A percentile compares a stretch with the other conserved stretches of the same genome.
phyloP scores from a whole-genome alignment of 2,113 vertebrate species.

The Thinocorus orbignyianus region DNA sequence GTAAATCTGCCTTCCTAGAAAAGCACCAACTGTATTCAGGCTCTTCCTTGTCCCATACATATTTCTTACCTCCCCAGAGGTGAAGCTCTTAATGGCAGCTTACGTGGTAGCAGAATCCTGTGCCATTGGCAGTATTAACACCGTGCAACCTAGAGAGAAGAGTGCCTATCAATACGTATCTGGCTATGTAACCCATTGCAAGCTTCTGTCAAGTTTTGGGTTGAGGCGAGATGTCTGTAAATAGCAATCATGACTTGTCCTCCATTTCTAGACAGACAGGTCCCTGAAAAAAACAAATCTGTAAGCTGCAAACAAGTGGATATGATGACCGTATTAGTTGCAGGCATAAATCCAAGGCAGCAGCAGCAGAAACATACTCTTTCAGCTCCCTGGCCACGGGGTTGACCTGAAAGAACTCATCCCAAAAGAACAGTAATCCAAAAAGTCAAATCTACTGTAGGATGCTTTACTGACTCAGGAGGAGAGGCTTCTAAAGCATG shows the following conservation, averaged over 20 bases:
- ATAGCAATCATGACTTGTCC: neutral
- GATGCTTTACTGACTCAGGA: neutral
- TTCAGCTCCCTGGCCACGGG: neutral
- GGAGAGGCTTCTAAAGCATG: neutral
- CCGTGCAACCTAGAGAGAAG: neutral
- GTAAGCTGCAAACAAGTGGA: neutral
- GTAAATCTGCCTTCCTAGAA: neutral
- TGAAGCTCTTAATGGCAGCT: neutral
- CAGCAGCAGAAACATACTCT: neutral
- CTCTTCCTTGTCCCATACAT: neutral
- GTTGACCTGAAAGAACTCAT: neutral
- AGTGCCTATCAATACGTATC: neutral
- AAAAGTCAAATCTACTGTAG: neutral
- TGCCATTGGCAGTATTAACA: neutral
- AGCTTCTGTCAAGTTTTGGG: neutral
- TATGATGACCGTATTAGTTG: neutral
- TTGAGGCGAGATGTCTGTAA: neutral
- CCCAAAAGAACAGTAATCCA: neutral
- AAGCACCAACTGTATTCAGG: neutral
- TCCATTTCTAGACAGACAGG: neutral
- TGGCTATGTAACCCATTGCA: neutral
- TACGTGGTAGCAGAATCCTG: accelerated
- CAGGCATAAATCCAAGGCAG: neutral
- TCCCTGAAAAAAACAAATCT: neutral
- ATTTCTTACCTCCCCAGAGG: neutral